phyloP scores from a whole-genome alignment of 2,888 invertebrate genomes.

The Junonia oenone region DNA sequence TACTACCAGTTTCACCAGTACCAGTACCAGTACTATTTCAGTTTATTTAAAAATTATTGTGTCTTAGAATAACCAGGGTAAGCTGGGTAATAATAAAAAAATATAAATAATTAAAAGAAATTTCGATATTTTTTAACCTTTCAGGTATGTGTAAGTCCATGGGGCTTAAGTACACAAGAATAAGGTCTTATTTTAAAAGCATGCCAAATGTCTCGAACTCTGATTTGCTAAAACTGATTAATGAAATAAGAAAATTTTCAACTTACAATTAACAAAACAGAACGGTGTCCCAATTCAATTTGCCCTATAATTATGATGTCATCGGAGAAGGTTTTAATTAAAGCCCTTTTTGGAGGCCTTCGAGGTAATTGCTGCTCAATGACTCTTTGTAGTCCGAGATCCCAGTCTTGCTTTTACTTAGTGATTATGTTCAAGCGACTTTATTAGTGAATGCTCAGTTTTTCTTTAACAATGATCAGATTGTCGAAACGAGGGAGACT shows the following conservation, averaged over 20 bases:
- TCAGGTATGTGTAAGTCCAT: too few relatives aligned
- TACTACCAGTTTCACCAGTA: too few relatives aligned
- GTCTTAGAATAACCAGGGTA: too few relatives aligned
- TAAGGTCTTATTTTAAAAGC: not conserved
- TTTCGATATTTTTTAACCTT: too few relatives aligned
- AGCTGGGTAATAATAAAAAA: too few relatives aligned
- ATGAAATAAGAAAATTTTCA: slow-evolving; percentile 59
- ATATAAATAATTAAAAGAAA: too few relatives aligned
- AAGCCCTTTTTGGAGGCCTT: slow-evolving; percentile 71
- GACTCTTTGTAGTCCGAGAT: slow-evolving; percentile 74
- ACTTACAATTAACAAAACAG: slow-evolving; percentile 72
- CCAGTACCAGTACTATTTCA: too few relatives aligned
- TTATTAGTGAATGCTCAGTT: slow-evolving; percentile 26
- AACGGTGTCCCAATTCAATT: slow-evolving; percentile 70
- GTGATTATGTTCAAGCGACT: slow-evolving; percentile 56
- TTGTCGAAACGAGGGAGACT: not conserved
- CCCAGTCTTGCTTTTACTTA: slow-evolving; percentile 50
- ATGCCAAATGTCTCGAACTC: slow-evolving; percentile 14
- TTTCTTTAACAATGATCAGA: not conserved
- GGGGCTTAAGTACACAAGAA: too few relatives aligned
- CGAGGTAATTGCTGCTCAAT: slow-evolving; percentile 76
- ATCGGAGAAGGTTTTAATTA: slow-evolving; percentile 79
- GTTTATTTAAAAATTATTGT: too few relatives aligned
- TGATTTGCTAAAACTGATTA: slow-evolving; percentile 46
- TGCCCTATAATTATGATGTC: slow-evolving; percentile 77